Base-by-base conservation (phyloP, 2,113 vertebrate species). In the Ibidorhyncha struthersii region DNA sequence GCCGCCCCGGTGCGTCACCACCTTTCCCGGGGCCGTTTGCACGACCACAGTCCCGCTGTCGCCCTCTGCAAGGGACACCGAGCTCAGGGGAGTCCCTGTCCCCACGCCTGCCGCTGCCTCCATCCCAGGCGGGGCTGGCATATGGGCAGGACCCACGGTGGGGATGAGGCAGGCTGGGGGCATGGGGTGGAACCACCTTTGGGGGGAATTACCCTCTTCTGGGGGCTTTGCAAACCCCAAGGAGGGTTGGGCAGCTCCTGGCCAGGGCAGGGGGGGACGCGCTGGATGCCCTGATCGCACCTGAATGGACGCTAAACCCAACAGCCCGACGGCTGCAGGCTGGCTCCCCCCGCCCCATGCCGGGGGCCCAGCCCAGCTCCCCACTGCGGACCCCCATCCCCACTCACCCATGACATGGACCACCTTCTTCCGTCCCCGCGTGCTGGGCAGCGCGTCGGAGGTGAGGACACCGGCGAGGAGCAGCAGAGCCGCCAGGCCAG, bases 21-120 rank as follows among this genome's bases (percentile, higher is more conserved):
- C 99, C 96, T 99, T 99, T 59, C 99, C 99, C 0, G 99, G 99
- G 0, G 99, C 99, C 0, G 99, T 99, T 97, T 99, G 99, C 77
- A 99, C 99, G 12, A 99, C 99, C 95, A 99, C 99, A 0, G 99
- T 98, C 13, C 99, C 99, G 0, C 98, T 99, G 89, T 99, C 99
- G 3, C 99, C 99, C 98, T 99, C 99, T 99, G 97, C 34, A 40
- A 90, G 45, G 58, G 82, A 93, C 74, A 41, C 3, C 0, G 6
- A 12, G 43, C 26, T 95, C 81, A 91, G 61, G 2, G 5, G 10
- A 6, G 18, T 5, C 50, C 34, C 22, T 10, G 22, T 36, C 30
- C 66, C n/a, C 40, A 16, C 6, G 12, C 19, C 26, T 12, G 41
- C 1, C 32, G 27, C 25, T 34, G 36, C 14, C 55, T 73, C 41